Evolutionary conservation across 2,113 vertebrate genomes (phyloP).

Genomic region (Gambusia affinis): DNA sequence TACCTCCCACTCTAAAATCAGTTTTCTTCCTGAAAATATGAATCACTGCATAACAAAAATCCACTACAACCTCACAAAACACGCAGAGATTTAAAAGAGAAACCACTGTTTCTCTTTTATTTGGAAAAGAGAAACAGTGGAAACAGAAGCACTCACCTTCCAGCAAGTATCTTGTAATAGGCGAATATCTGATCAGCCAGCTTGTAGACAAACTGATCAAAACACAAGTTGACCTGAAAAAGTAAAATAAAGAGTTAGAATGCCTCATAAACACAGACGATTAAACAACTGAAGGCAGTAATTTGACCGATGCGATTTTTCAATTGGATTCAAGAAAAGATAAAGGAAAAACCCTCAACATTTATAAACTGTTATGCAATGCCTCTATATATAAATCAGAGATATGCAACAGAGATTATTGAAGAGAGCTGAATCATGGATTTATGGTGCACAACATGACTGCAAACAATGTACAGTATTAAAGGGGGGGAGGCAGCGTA

Average conservation of each 20-base stretch:
- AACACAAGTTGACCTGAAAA: conserved; percentile 95
- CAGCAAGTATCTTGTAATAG: conserved; percentile 98
- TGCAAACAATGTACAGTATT: background rate
- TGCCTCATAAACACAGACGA: background rate
- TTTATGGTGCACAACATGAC: background rate
- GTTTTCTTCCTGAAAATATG: background rate
- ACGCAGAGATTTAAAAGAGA: too few species aligned
- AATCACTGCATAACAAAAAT: background rate
- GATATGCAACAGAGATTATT: background rate
- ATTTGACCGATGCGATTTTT: background rate
- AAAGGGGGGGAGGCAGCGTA: background rate
- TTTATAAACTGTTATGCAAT: background rate
- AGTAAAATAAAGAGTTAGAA: background rate
- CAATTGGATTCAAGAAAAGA: background rate
- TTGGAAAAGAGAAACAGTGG: background rate
- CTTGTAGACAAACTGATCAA: conserved; percentile 99
- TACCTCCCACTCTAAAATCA: background rate
- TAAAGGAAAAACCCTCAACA: background rate
- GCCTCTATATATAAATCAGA: background rate
- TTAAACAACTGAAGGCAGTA: background rate
- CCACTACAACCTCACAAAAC: too few species aligned
- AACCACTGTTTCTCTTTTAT: too few species aligned
- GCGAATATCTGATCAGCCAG: conserved; percentile 98
- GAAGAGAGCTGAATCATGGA: background rate
- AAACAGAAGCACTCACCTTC: conserved; percentile 85